Percentiles rank a stretch among this genome's conserved stretches.
Evolutionary conservation across 2,797 vertebrate species (phyloP).

Genomic region (Trachurus trachurus): DNA sequence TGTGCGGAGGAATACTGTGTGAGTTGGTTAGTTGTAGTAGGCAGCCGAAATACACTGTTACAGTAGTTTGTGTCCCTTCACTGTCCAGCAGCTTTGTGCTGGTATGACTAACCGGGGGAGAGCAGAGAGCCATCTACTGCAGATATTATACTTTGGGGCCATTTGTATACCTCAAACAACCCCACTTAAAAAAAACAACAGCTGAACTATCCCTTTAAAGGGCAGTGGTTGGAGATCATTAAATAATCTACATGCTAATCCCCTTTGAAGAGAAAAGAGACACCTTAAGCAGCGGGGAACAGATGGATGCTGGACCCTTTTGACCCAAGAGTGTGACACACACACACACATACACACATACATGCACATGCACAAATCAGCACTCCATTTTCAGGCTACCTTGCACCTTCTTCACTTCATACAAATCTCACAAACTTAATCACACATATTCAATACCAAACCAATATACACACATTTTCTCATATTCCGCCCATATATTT

Average conservation of each 20-base stretch:
- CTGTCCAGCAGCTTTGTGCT: too few relatives aligned
- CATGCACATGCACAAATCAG: not conserved
- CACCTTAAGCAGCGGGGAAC: slow-evolving; percentile 38
- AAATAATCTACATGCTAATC: slow-evolving; percentile 23
- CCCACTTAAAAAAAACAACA: too few relatives aligned
- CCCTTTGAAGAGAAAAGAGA: slow-evolving; percentile 31
- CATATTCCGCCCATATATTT: slow-evolving; percentile 8
- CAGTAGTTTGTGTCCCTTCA: too few relatives aligned
- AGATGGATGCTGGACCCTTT: slow-evolving; percentile 24
- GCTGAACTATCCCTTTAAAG: not conserved
- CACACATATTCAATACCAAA: not conserved
- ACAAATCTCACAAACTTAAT: slow-evolving; percentile 17
- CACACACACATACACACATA: not conserved
- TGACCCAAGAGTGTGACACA: not conserved
- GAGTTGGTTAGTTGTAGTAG: too few relatives aligned
- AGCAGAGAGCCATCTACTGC: too few relatives aligned
- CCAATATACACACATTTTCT: slow-evolving; percentile 9
- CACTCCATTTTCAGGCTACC: not conserved
- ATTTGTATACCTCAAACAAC: too few relatives aligned
- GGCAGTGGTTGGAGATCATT: slow-evolving; percentile 19
- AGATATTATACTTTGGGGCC: too few relatives aligned
- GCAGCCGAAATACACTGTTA: too few relatives aligned
- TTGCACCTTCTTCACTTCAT: not conserved
- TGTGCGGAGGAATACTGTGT: too few relatives aligned
- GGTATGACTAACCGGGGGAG: too few relatives aligned